Evolutionary conservation across 1,140 invertebrate genomes (phyloP), one percentile per base, ranked within the genome.

Genomic region (Lepidostoma basale): DNA sequence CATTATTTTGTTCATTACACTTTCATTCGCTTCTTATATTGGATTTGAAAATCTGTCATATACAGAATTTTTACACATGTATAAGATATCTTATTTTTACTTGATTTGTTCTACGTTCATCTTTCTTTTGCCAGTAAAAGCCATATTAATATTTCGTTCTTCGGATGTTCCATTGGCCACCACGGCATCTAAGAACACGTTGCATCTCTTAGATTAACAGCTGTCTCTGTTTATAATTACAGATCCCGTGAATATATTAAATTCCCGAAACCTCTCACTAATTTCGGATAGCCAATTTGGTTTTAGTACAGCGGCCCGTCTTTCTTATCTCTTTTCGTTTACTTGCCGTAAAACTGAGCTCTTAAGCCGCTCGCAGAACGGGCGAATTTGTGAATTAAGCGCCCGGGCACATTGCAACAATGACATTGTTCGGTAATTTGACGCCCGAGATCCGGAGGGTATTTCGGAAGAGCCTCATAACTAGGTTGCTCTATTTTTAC

Each of bases 241-340:
- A 23, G 22, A 25, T 49, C 18, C 45, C n/a, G 18, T 49, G 52
- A 56, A 56, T 56, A 56, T 30, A 33, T 56, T 56, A 56, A 56
- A 18, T 56, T 56, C 52, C 20, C 26, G 33, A 12, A 22, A 52
- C 4, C 28, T 25, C 28, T 56, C 52, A 30, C 52, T 56, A 56
- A 56, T 56, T 56, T 56, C 52, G 3, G 10, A 56, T 26, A 33
- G 52, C 25, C 28, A 56, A 56, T 56, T 56, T 56, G 20, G 52
- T 56, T 56, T 56, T 56, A 56, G 25, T 56, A 28, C 14, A 28
- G 52, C 16, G 14, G 22, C 12, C 8, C 33, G 52, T 20, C 28
- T 56, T 56, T 56, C 52, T 56, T 56, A 56, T 56, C 52, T 56
- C 52, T 30, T 30, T 18, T 33, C 25, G 52, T 56, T 49, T 30